phyloP scores from a whole-genome alignment of 1,140 invertebrate genomes.

The Drosophila pandora region DNA sequence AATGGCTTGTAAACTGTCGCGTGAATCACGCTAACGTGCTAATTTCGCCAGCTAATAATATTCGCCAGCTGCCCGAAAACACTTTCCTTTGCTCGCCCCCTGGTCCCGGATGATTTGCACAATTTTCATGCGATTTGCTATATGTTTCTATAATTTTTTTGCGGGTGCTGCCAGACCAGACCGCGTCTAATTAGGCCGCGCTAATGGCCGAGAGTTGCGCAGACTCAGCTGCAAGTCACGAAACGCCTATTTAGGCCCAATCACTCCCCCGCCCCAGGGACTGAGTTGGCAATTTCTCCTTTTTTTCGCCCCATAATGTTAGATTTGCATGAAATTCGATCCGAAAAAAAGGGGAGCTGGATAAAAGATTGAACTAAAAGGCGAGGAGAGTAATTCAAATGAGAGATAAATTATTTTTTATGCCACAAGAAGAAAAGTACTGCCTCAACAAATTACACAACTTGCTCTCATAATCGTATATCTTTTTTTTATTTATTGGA shows the following conservation, averaged over 20 bases:
- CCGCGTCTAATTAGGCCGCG: conserved; percentile 67
- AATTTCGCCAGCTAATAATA: conserved; percentile 65
- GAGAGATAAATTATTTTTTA: neutral
- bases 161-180: conserved; percentile 31
- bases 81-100: conserved; percentile 2
- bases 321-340: conserved; percentile 73
- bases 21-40: conserved; percentile 80
- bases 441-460: neutral
- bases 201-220: conserved; percentile 67
- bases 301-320: conserved; percentile 56
- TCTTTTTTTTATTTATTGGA: conserved; percentile 43
- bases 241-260: conserved; percentile 73
- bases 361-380: neutral
- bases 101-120: conserved; percentile 63
- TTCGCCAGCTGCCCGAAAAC: conserved; percentile 39
- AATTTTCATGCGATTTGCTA: conserved; percentile 68
- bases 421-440: neutral
- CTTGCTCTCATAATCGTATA: neutral
- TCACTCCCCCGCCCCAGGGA: conserved; percentile 15
- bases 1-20: conserved; percentile 57
- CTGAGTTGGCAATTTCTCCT: conserved; percentile 64
- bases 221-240: conserved; percentile 79
- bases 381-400: conserved; percentile 28
- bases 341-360: conserved; percentile 9
- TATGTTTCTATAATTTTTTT: conserved; percentile 46